Conservation (phyloP, 2,888 invertebrate genomes). For the Platynereis dumerilii region DNA sequence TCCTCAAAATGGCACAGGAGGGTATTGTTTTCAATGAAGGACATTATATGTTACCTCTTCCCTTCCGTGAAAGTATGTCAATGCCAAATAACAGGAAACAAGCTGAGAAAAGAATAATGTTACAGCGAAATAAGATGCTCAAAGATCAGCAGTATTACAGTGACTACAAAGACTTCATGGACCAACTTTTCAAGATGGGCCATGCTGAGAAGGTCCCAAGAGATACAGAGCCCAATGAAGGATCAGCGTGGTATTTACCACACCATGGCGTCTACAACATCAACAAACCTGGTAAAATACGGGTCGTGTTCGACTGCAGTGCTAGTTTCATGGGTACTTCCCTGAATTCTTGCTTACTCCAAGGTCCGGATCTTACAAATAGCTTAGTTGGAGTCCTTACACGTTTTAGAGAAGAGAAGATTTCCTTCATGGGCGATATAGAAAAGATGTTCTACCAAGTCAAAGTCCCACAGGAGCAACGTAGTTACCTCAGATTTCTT, state of each 20-base stretch:
- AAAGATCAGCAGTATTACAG: not conserved
- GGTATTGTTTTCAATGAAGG: too few relatives aligned
- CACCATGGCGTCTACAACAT: slow-evolving; percentile 29
- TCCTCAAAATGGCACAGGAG: too few relatives aligned
- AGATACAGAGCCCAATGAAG: too few relatives aligned
- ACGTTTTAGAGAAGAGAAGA: slow-evolving; percentile 26
- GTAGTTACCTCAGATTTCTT: slow-evolving; percentile 25
- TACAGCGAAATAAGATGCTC: too few relatives aligned
- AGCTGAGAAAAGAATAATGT: too few relatives aligned
- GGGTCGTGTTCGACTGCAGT: slow-evolving; percentile 34
- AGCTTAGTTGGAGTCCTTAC: slow-evolving; percentile 27
- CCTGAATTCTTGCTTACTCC: too few relatives aligned
- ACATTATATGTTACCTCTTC: slow-evolving; percentile 15
- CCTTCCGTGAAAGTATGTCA: not conserved
- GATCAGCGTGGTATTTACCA: too few relatives aligned
- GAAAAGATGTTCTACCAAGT: slow-evolving; percentile 35
- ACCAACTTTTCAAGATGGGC: not conserved
- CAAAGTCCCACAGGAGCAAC: slow-evolving; percentile 15
- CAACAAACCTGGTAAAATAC: slow-evolving; percentile 23
- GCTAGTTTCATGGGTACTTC: slow-evolving; percentile 25
- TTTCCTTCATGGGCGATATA: slow-evolving; percentile 33
- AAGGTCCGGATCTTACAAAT: too few relatives aligned
- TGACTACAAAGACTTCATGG: slow-evolving; percentile 16
- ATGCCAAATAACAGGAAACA: slow-evolving; percentile 14
- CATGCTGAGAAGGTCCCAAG: too few relatives aligned